Conservation (phyloP, 1,140 invertebrate species). For the Formica selysi region DNA sequence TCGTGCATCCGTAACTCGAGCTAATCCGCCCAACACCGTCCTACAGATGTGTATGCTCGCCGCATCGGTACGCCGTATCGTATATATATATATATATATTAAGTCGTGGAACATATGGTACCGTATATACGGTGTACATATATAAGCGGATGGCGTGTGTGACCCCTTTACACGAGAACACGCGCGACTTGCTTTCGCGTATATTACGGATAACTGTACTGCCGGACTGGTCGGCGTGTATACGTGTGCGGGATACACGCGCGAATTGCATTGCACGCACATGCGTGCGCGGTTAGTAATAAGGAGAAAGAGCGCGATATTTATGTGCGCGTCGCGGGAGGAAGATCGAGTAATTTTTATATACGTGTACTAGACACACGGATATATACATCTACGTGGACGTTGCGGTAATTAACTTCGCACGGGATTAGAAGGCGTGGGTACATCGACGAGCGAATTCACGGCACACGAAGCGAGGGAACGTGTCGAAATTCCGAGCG, state of each 20-base stretch:
- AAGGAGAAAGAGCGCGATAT: conserved; percentile 38
- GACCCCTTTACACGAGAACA: conserved; percentile 34
- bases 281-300: background rate
- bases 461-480: conserved; percentile 28
- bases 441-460: conserved; percentile 56
- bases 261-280: conserved; percentile 8
- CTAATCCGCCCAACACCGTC: conserved; percentile 56
- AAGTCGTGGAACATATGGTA: conserved; percentile 34
- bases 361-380: background rate
- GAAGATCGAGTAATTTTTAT: background rate
- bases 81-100: conserved; percentile 12
- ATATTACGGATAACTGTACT: conserved; percentile 65
- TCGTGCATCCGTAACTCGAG: conserved; percentile 27
- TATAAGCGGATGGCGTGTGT: conserved; percentile 15
- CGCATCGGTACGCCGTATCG: conserved; percentile 40
- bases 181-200: conserved; percentile 58
- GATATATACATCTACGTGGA: background rate
- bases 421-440: conserved; percentile 68
- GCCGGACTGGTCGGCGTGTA: background rate
- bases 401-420: conserved; percentile 69
- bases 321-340: conserved; percentile 21
- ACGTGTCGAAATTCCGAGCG: conserved; percentile 41
- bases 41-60: conserved; percentile 20
- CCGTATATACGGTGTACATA: conserved; percentile 5
- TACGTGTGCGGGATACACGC: background rate